Evolutionary conservation across 2,888 invertebrate genomes (phyloP).

Genomic region (Drosophila atripex): DNA sequence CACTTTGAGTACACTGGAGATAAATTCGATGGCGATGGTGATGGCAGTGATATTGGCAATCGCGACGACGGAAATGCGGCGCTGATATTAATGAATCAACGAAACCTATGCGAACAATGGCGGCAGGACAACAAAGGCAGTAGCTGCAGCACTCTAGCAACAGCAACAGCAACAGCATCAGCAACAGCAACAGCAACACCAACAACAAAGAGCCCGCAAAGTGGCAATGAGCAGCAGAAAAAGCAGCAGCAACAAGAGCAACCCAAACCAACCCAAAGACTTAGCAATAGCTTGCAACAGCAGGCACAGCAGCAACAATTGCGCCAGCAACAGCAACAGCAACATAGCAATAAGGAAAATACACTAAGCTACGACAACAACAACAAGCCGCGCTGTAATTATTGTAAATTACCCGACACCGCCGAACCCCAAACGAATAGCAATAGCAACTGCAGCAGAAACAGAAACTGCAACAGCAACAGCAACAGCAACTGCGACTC

Average conservation of each 20-base stretch:
- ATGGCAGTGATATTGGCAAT: constrained; percentile 39
- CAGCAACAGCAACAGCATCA: constrained; percentile 41
- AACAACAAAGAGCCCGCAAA: constrained; percentile 66
- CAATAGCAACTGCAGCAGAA: constrained; percentile 38
- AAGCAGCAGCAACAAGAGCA: constrained; percentile 47
- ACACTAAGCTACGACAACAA: constrained; percentile 69
- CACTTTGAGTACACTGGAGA: constrained; percentile 28
- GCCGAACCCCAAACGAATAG: constrained; percentile 74
- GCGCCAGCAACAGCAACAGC: constrained; percentile 53
- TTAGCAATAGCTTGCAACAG: constrained; percentile 78
- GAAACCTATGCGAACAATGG: constrained; percentile 74
- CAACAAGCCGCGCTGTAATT: constrained; percentile 75
- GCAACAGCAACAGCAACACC: constrained; percentile 50
- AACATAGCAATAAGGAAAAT: constrained; percentile 78
- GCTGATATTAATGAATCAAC: constrained; percentile 78
- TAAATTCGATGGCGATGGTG: constrained; percentile 37
- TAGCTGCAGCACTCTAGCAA: constrained; percentile 43
- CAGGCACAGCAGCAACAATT: constrained; percentile 52
- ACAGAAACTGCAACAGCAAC: constrained; percentile 34
- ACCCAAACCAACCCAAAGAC: constrained; percentile 81
- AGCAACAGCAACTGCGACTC: constrained; percentile 39
- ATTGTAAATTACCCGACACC: constrained; percentile 78
- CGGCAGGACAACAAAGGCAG: constrained; percentile 75
- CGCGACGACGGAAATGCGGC: constrained; percentile 76
- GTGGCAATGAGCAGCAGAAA: constrained; percentile 71